phyloP scores from a whole-genome alignment of 37 sponge, comb jelly and placozoan species.

The Axinella damicornis region DNA sequence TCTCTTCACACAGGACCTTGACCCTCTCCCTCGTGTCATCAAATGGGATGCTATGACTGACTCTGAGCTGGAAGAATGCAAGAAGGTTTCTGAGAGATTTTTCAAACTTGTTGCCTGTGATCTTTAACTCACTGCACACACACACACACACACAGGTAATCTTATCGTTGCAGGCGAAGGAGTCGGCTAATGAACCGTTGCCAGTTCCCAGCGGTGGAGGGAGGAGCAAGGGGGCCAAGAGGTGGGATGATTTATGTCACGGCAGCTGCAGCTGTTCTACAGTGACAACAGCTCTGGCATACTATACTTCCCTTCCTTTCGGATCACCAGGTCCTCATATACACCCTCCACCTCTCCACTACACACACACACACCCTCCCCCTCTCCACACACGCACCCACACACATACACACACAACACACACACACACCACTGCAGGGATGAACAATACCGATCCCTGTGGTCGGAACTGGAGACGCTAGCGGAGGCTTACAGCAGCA shows the following conservation, averaged over 20 bases:
- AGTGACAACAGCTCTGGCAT: no score
- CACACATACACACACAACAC: background rate
- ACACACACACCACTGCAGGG: no score
- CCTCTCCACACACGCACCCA: no score
- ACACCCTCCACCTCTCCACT: no score
- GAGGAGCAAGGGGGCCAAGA: conserved; percentile 56
- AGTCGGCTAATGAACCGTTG: conserved; percentile 69
- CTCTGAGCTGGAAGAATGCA: conserved; percentile 64
- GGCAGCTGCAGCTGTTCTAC: no score
- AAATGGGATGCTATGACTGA: conserved; percentile 38
- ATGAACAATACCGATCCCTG: conserved; percentile 82
- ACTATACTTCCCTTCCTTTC: no score
- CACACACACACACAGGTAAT: conserved; percentile 47
- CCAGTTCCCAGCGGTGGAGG: conserved; percentile 47
- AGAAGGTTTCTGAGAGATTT: conserved; percentile 25
- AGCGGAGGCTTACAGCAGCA: conserved; percentile 35
- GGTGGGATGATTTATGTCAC: no score
- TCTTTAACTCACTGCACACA: no score
- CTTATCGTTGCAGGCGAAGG: conserved; percentile 45
- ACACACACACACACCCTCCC: no score
- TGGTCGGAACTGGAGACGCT: conserved; percentile 84
- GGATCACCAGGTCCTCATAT: no score
- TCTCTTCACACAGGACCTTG: conserved; percentile 58
- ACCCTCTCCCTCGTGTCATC: conserved; percentile 56
- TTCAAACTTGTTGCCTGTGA: no score